Base-by-base conservation (phyloP, 2,797 vertebrate species). In the Otus scops region DNA sequence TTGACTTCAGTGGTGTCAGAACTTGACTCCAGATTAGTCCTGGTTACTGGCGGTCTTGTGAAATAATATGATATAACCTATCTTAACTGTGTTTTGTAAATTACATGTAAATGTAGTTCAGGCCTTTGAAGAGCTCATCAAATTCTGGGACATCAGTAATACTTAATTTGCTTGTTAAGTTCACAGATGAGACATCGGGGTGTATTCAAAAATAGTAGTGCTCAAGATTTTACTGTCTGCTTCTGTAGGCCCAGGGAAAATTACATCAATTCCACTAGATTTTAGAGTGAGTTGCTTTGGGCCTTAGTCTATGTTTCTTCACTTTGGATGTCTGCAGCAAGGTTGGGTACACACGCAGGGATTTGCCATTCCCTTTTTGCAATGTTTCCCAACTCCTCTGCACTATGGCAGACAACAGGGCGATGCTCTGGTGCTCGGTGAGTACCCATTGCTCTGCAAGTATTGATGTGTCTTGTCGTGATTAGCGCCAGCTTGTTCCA, bases 341-440 rank as follows among this genome's bases (percentile, higher is more conserved):
- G 30, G 15, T 30, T 43, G 73, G 57, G 56, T 11, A 69, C 51
- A 64, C 7, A 7, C 0, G 1, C 4, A 48, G 26, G 24, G 10
- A 45, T 59, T 16, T 80, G 8, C 17, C 11, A 5, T 26, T 73
- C 5, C 5, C 41, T 41, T 67, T 36, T 47, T n/a, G 47, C 22
- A 10, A 9, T 8, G 1, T 50, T 51, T 39, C 24, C 12, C 10
- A 24, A 39, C n/a, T 89, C 21, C 30, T 73, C 22, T 54, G n/a
- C 1, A 1, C 7, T 54, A 1, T 7, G 27, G 30, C 43, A 50
- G 68, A 7, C 3, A 18, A 4, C 0, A 1, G 24, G 41, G 10
- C 1, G 3, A 26, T 54, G n/a, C 4, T 71, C 17, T 59, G 50
- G 26, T 4, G 3, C 22, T 65, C 0, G 0, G 18, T 57, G 34